A percentile compares a stretch with the other conserved stretches of the same genome.
Evolutionary conservation across 2,113 vertebrate species (phyloP).

Genomic region (Andinoacara biseriatus): DNA sequence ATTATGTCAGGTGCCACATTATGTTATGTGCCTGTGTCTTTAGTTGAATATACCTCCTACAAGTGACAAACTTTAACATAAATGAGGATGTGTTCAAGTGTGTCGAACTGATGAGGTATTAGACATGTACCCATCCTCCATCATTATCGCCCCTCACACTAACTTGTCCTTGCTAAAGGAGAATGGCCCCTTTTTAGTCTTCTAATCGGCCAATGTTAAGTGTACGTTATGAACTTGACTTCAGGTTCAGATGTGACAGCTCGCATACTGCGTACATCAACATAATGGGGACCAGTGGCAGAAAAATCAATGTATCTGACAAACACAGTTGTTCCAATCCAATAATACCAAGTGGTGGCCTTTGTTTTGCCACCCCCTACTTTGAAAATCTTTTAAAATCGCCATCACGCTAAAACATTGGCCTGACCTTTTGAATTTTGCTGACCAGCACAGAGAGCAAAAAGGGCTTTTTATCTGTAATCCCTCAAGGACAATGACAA

Average conservation of each 20-base stretch:
- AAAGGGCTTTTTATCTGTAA: constrained; percentile 40
- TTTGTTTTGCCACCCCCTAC: constrained; percentile 50
- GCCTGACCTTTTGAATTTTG: constrained; percentile 69
- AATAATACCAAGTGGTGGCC: constrained; percentile 62
- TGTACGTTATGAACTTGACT: constrained; percentile 32
- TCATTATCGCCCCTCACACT: constrained; percentile 30
- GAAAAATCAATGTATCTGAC: constrained; percentile 76
- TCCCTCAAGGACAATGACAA: constrained; percentile 35
- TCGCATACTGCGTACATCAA: constrained; percentile 62
- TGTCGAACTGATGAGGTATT: constrained; percentile 38
- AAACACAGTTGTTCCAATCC: constrained; percentile 60
- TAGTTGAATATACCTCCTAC: not conserved
- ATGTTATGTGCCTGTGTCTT: not conserved
- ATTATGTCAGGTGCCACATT: not conserved
- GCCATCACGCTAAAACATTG: constrained; percentile 46
- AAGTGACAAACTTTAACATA: not conserved
- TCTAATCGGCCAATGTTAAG: constrained; percentile 31
- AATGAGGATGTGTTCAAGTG: constrained; percentile 23
- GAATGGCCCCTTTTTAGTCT: constrained; percentile 12
- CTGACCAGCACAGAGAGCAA: constrained; percentile 36
- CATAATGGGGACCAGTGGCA: constrained; percentile 49
- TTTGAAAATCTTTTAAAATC: constrained; percentile 65
- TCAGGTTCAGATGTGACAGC: constrained; percentile 47
- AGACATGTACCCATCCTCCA: constrained; percentile 27
- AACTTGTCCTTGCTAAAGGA: constrained; percentile 58